Percentiles rank a stretch among this genome's conserved stretches.
phyloP scores from a whole-genome alignment of 2,113 vertebrate genomes.

The Nematolebias whitei region DNA sequence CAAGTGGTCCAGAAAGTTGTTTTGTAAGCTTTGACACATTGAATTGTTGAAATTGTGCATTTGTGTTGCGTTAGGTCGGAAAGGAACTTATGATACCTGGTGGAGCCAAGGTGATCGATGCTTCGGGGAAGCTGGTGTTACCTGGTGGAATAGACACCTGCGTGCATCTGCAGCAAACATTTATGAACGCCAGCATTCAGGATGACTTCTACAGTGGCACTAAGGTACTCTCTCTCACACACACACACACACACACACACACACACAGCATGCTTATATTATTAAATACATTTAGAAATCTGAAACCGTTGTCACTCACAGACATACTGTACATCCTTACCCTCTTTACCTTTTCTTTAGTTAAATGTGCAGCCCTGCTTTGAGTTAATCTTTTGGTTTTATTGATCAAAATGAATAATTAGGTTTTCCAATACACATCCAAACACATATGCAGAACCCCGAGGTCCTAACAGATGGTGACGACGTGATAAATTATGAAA shows the following conservation, averaged over 20 bases:
- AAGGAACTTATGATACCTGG: conserved; percentile 97
- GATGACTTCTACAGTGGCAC: conserved; percentile 98
- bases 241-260: conserved; percentile 24
- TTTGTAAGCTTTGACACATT: background rate
- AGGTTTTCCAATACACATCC: too few species aligned
- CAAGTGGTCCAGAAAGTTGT: too few species aligned
- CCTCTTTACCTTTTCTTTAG: conserved; percentile 3
- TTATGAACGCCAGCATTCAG: conserved; percentile 94
- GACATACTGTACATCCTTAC: conserved; percentile 26
- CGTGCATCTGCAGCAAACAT: conserved; percentile 94
- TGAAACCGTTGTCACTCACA: too few species aligned
- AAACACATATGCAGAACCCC: too few species aligned
- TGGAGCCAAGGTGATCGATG: conserved; percentile 95
- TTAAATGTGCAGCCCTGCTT: conserved; percentile 1
- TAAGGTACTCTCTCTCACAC: conserved; percentile 81
- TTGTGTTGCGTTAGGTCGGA: conserved; percentile 79
- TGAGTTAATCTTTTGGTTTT: conserved; percentile 1
- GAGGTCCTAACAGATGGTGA: too few species aligned
- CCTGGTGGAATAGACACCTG: conserved; percentile 96
- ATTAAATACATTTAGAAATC: too few species aligned
- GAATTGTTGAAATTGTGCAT: background rate
- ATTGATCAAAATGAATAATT: too few species aligned
- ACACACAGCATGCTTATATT: too few species aligned
- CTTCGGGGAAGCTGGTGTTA: conserved; percentile 94
- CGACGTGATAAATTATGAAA: too few species aligned